Percentiles rank a stretch among this genome's conserved stretches.
These are phyloP conservation scores for Drosophila sordidula DNA, from an alignment of 2,888 invertebrate genomes.

Conservation along the genomic window DNA sequence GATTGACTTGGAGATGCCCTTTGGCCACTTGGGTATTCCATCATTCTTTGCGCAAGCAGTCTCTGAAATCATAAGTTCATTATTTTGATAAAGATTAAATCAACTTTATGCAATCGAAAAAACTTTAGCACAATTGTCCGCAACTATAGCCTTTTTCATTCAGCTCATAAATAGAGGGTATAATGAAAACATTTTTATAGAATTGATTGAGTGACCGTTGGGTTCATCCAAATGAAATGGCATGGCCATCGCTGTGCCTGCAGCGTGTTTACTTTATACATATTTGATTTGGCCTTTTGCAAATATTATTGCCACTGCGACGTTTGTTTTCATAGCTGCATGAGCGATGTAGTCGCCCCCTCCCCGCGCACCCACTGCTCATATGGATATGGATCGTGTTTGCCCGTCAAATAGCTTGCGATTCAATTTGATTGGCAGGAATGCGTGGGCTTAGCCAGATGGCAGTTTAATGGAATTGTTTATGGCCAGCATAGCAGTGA, in stretches of 20 bases:
- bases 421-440: constrained; percentile 40
- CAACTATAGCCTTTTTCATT: not conserved
- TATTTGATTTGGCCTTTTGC: constrained; percentile 41
- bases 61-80: not conserved
- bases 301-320: constrained; percentile 31
- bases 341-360: constrained; percentile 6
- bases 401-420: constrained; percentile 39
- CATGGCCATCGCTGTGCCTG: constrained; percentile 11
- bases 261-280: constrained; percentile 36
- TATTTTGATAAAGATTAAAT: not conserved
- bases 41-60: too few relatives aligned
- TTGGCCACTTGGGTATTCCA: not conserved
- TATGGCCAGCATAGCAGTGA: constrained; percentile 4
- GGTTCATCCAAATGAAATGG: constrained; percentile 3
- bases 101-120: not conserved
- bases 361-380: not conserved
- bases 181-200: constrained; percentile 27
- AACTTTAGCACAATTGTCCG: not conserved
- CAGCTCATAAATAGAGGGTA: not conserved
- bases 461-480: constrained; percentile 30
- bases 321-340: constrained; percentile 32
- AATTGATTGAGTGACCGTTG: constrained; percentile 35
- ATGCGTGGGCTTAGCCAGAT: constrained; percentile 24
- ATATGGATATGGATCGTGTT: constrained; percentile 42
- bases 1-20: not conserved